Evolutionary conservation across 2,888 invertebrate species (phyloP).

Genomic region (Lamellibrachia columna): DNA sequence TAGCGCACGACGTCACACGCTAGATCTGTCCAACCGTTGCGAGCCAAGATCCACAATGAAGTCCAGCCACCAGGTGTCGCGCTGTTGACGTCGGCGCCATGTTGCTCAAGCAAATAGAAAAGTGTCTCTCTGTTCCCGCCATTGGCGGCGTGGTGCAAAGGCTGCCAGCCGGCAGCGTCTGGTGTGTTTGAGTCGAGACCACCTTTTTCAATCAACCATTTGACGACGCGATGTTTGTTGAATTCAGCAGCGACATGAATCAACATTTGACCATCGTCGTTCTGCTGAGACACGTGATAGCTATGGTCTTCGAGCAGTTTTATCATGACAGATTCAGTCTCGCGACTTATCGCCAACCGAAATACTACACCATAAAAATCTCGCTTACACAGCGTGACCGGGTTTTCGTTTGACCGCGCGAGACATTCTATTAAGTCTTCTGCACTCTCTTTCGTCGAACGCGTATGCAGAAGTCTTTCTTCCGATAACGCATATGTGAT

Average conservation of each 20-base stretch:
- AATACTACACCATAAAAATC: background rate
- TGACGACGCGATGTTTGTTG: background rate
- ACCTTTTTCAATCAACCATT: background rate
- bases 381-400: background rate
- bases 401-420: background rate
- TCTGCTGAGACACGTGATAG: background rate
- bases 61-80: constrained; percentile 2
- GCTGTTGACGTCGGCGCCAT: constrained; percentile 16
- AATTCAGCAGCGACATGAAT: background rate
- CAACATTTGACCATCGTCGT: background rate
- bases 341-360: background rate
- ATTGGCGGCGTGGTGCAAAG: background rate
- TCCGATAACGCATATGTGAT: background rate
- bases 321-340: background rate
- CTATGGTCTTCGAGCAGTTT: background rate
- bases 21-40: background rate
- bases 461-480: background rate
- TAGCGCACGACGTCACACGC: background rate
- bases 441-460: background rate
- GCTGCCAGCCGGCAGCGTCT: background rate
- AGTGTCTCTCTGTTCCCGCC: background rate
- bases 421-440: background rate
- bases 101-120: background rate
- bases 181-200: background rate
- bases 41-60: background rate